Evolutionary conservation across 2,888 invertebrate genomes (phyloP), one percentile per base, ranked within the genome.

Genomic region (Orthosia gothica): DNA sequence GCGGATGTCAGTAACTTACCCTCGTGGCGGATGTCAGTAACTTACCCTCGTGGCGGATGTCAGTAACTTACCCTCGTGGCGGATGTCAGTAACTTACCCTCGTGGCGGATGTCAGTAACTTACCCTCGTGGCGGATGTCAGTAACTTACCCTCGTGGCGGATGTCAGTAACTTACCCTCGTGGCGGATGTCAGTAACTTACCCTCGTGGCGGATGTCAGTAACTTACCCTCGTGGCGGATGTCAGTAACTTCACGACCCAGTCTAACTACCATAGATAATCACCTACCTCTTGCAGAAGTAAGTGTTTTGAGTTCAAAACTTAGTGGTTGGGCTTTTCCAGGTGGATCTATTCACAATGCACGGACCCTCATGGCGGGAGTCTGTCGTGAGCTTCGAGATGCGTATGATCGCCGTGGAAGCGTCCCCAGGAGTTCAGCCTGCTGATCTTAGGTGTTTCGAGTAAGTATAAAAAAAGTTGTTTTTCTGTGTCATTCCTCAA

Each of bases 261-360:
- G 3, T n/a, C 12, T n/a, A 12, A 7, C 52, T 20, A n/a, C 52
- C 4, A 4, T 5, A 52, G 12, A n/a, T 23, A 26, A 26, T 2
- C 26, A 26, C 26, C 26, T 26, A 32, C 16, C 23, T 18, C 18
- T 1, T 47, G 7, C 5, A 15, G 9, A 26, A 59, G 3, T 49
- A 26, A 32, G 4, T 32, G 32, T 4, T 5, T 26, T 9, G 2
- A 9, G 2, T 26, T 16, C 23, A 57, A 52, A 57, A 16, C 16
- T 26, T 13, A 23, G 23, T 15, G 15, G 16, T 57, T 57, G 7
- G 7, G 5, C 13, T 15, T 5, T 78, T 70, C 0, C 86, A 96
- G 96, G 96, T 96, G 79, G 98, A 98, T 70, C 96, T 99, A 26
- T 99, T 99, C 93, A 99, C 99, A 49, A 98, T 99, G 97, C 97